Evolutionary conservation across 2,113 vertebrate species (phyloP), one percentile per base, ranked within the genome.

Genomic region (Petromus typicus): DNA sequence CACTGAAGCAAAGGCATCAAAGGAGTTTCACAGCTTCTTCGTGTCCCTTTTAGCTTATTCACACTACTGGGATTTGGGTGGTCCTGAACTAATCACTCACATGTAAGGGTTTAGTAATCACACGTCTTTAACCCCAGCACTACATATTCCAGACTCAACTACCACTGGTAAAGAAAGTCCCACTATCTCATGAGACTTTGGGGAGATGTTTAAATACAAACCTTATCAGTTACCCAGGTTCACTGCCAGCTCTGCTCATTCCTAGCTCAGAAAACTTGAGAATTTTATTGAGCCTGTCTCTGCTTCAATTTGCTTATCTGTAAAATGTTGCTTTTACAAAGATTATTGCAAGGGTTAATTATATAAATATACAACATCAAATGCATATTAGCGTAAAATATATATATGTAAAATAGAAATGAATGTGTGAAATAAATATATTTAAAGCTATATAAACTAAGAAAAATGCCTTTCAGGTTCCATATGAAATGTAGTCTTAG

Each of bases 321-420:
- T 22, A 85, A 97, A 78, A 40, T 89, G 22, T 54, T 91, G 17
- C 34, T 59, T 82, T 71, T 56, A 34, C 59, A 23, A 88, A 14
- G 4, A 30, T 59, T 79, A 3, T 40, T 81, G 25, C 37, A 5
- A 89, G 22, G 13, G 51, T 34, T 84, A 76, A 48, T 48, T 76
- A 82, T 22, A 40, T 64, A 79, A 89, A 73, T 80, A 78, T 45
- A 51, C 51, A 87, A 88, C 17, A 71, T 54, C 79, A 93, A 85
- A 57, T 61, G 1, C 34, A 57, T 5, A 57, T 34, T 43, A 56
- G 56, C 79, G 1, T 76, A 73, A 86, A 81, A 80, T 78, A 71
- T 40, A 51, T 82, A 67, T 43, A n/a, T 20, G 59, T 91, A 90
- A 95, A 17, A 16, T 78, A 67, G 51, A 83, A 78, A 56, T 17